These are phyloP conservation scores for Sphenodon punctatus DNA, from an alignment of 2,797 vertebrate genomes.

Conservation along the genomic window DNA sequence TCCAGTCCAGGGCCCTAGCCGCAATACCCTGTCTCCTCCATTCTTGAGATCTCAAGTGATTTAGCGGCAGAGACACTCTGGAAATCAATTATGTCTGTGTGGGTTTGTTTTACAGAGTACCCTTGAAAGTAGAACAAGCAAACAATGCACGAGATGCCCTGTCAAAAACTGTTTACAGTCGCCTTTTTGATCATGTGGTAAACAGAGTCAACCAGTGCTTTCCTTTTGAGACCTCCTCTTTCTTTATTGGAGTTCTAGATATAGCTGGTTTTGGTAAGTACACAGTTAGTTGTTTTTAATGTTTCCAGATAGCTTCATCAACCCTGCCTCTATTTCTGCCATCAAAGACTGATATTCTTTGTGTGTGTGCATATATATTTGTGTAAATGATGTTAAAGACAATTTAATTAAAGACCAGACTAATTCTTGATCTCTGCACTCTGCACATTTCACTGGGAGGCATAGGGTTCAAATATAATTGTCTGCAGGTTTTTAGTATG, in stretches of 20 bases:
- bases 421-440: too few species aligned
- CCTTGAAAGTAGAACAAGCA: slow-evolving; percentile 95
- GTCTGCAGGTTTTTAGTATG: background rate
- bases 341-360: too few species aligned
- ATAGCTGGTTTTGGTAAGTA: slow-evolving; percentile 94
- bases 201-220: slow-evolving; percentile 96
- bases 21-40: background rate
- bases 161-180: slow-evolving; percentile 94
- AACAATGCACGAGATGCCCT: slow-evolving; percentile 94
- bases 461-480: background rate
- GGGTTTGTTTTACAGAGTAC: slow-evolving; percentile 81
- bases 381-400: too few species aligned
- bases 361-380: too few species aligned
- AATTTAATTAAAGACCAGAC: too few species aligned
- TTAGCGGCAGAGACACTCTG: background rate
- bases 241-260: slow-evolving; percentile 96
- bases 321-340: background rate
- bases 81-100: background rate
- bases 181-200: slow-evolving; percentile 96
- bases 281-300: background rate
- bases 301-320: too few species aligned
- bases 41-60: background rate
- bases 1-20: background rate
- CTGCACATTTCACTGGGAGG: background rate
- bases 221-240: slow-evolving; percentile 90